A percentile compares a stretch with the other conserved stretches of the same genome.
Evolutionary conservation across 2,113 vertebrate genomes (phyloP).

Genomic region (Sinocyclocheilus anshuiensis): DNA sequence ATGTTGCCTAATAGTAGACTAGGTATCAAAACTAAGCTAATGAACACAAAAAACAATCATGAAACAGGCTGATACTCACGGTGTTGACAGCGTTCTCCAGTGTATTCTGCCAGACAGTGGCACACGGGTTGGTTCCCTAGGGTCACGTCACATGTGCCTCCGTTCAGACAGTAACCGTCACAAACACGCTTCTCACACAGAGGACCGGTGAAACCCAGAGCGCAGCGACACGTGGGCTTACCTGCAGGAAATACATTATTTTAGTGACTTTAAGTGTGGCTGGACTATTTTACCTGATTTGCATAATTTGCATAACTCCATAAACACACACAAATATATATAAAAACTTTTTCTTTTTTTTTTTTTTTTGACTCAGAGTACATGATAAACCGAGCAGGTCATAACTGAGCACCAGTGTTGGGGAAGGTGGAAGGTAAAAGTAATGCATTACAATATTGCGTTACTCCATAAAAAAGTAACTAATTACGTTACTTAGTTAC

Average conservation of each 20-base stretch:
- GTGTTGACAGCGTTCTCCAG: slow-evolving; percentile 82
- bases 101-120: slow-evolving; percentile 80
- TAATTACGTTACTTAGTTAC: too few relatives aligned
- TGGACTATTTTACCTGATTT: too few relatives aligned
- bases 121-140: slow-evolving; percentile 84
- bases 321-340: too few relatives aligned
- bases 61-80: slow-evolving; percentile 73
- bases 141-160: slow-evolving; percentile 81
- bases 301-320: too few relatives aligned
- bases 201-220: slow-evolving; percentile 80
- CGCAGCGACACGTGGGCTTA: slow-evolving; percentile 82
- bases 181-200: slow-evolving; percentile 81
- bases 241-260: slow-evolving; percentile 65
- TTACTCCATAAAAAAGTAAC: too few relatives aligned
- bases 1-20: background rate
- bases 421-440: too few relatives aligned
- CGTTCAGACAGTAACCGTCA: slow-evolving; percentile 80
- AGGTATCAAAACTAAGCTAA: background rate
- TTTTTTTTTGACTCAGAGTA: too few relatives aligned
- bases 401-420: too few relatives aligned
- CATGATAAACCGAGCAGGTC: too few relatives aligned
- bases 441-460: too few relatives aligned
- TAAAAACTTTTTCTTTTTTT: too few relatives aligned
- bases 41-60: background rate
- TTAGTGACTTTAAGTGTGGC: background rate